Evolutionary conservation across 2,113 vertebrate genomes (phyloP).

Genomic region (Leuciscus idus): DNA sequence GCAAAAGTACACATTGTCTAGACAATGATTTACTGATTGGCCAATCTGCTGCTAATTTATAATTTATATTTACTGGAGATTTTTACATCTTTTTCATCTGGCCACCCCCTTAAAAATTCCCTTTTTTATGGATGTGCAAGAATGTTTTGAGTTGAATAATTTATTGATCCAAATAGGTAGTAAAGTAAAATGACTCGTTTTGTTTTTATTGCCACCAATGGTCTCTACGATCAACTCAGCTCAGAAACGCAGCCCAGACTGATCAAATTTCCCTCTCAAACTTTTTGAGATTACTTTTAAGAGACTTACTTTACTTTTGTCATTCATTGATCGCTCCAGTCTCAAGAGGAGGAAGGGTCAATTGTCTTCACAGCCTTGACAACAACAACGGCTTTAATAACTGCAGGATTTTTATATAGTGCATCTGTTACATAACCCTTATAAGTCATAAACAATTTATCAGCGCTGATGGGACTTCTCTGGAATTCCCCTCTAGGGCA

Average conservation of each 20-base stretch:
- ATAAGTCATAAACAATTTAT: conserved; percentile 30
- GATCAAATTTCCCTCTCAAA: conserved; percentile 37
- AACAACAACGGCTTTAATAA: conserved; percentile 26
- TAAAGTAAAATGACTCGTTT: conserved; percentile 41
- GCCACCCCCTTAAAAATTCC: background rate
- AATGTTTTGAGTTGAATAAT: conserved; percentile 1
- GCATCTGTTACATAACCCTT: conserved; percentile 19
- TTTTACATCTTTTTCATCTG: background rate
- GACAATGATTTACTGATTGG: background rate
- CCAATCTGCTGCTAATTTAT: background rate
- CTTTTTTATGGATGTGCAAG: background rate
- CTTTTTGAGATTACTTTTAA: conserved; percentile 40
- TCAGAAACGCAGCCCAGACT: background rate
- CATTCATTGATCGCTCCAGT: conserved; percentile 28
- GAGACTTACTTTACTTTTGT: conserved; percentile 19
- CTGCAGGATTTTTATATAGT: background rate
- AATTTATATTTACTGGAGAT: no score
- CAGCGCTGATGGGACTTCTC: background rate
- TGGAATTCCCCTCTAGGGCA: conserved; percentile 8
- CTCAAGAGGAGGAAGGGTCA: background rate
- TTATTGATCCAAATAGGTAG: conserved; percentile 28
- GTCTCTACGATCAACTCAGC: no score
- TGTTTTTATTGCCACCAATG: conserved; percentile 26
- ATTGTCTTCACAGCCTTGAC: conserved; percentile 18
- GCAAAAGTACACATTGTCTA: background rate